Conservation (phyloP, 2,888 invertebrate genomes). For the Agrotis ipsilon region DNA sequence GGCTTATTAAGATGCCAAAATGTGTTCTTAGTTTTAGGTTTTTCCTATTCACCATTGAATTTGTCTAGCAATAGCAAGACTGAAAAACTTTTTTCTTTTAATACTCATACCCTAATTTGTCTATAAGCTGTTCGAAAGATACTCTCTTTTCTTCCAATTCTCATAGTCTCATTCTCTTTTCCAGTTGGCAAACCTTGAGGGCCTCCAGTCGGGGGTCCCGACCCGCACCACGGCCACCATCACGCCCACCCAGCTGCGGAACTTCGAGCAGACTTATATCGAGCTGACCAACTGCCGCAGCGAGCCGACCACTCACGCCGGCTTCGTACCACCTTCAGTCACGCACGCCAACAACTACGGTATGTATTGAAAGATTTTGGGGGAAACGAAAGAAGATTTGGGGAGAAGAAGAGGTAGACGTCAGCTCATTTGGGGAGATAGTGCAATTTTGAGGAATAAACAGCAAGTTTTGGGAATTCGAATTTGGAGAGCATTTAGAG, state of each 20-base stretch:
- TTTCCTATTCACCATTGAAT: not conserved
- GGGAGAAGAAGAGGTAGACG: not conserved
- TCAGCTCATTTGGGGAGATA: too few species aligned
- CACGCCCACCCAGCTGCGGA: slow-evolving; percentile 97
- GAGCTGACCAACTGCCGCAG: slow-evolving; percentile 96
- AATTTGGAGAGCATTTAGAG: not conserved
- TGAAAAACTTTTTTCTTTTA: too few species aligned
- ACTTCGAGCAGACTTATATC: slow-evolving; percentile 97
- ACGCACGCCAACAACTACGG: slow-evolving; percentile 90
- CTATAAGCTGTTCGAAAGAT: not conserved
- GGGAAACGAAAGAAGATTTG: not conserved
- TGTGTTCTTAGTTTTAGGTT: not conserved
- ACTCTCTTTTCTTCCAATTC: slow-evolving; percentile 4
- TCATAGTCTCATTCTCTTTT: slow-evolving; percentile 73
- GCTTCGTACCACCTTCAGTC: slow-evolving; percentile 96
- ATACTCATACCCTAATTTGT: not conserved
- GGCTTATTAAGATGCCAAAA: not conserved
- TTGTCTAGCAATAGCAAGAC: too few species aligned
- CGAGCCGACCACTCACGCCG: slow-evolving; percentile 96
- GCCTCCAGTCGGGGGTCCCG: slow-evolving; percentile 97
- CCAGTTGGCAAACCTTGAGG: slow-evolving; percentile 96
- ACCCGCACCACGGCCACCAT: slow-evolving; percentile 98
- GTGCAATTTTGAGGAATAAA: not conserved
- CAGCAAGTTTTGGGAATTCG: not conserved
- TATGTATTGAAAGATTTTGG: slow-evolving; percentile 69